Evolutionary conservation across 1,140 invertebrate genomes (phyloP).

Genomic region (Metaphire vulgaris): DNA sequence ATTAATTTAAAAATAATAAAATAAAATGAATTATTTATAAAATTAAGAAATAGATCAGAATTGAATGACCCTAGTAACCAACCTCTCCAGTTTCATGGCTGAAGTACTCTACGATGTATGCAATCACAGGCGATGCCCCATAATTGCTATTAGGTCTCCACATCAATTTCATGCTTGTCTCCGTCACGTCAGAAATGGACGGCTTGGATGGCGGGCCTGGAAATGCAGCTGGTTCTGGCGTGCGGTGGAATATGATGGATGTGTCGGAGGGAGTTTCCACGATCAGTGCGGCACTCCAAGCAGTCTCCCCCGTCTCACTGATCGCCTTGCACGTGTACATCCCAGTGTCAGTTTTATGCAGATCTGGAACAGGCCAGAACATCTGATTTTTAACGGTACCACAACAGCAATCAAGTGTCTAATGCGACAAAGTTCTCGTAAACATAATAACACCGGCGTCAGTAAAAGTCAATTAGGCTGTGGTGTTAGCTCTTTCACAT

Average conservation of each 20-base stretch:
- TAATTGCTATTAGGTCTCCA: slow-evolving; percentile 64
- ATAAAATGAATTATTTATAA: no score
- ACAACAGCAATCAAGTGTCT: no score
- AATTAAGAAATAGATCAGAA: no score
- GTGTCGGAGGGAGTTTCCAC: slow-evolving; percentile 65
- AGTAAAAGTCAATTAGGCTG: no score
- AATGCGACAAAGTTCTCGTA: no score
- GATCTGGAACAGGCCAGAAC: slow-evolving; percentile 61
- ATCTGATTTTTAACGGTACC: no score
- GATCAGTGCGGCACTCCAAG: slow-evolving; percentile 67
- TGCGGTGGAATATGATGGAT: slow-evolving; percentile 70
- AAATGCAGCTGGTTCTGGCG: slow-evolving; percentile 67
- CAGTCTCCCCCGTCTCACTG: no score
- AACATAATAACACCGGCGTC: no score
- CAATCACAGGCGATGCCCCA: slow-evolving; percentile 68
- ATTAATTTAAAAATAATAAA: no score
- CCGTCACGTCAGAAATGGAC: slow-evolving; percentile 66
- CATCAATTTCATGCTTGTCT: slow-evolving; percentile 68
- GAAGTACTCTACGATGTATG: slow-evolving; percentile 80
- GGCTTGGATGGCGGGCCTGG: slow-evolving; percentile 72
- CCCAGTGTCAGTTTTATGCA: slow-evolving; percentile 58
- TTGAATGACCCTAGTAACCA: neutral
- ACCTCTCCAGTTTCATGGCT: slow-evolving; percentile 55
- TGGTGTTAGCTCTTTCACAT: no score
- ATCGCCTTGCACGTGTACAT: slow-evolving; percentile 66